Base-by-base conservation (phyloP, 1,140 invertebrate species). In the Dendrolimus punctatus region DNA sequence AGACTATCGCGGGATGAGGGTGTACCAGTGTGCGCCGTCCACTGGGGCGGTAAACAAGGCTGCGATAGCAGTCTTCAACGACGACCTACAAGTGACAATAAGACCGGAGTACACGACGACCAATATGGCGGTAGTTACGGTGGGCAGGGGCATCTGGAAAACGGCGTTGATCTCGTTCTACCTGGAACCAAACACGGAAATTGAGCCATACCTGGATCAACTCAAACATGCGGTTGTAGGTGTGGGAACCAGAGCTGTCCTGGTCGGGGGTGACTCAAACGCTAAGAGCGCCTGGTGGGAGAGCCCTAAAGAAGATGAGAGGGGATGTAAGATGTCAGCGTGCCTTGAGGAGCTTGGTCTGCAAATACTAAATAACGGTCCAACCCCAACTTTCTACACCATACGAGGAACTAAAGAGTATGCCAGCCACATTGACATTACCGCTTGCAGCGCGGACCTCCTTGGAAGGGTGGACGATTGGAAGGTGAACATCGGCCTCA, bases 261-360 rank as follows among this genome's bases (percentile, higher is more conserved):
- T 64, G 2, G 10, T 57, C 0, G 65, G 65, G n/a, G 65, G 65
- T 0, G 65, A 67, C 36, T 7, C 37, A 0, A 67, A 67, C 7
- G 58, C 60, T 0, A 54, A 55, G 36, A 58, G 56, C 40, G 10
- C 40, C 0, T 61, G 57, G 62, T 67, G 66, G 66, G 60, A 58
- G 0, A 58, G 65, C 39, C 6, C 7, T 0, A 36, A 5, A 7
- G n/a, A 7, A 0, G 55, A 68, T 23, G 3, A 40, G 3, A 60
- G 57, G 8, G 66, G 66, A 5, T 55, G 57, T 4, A 47, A 47
- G 2, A 0, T 61, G 8, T 6, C 8, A 0, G 48, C 39, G 0
- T n/a, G 36, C 2, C 42, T 66, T 0, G 37, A 39, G 0, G 60
- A 66, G 9, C 3, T 54, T 6, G 53, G 36, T 2, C 36, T 63